Conservation (phyloP, 1,140 invertebrate species). For the Heliconius eleuchia region DNA sequence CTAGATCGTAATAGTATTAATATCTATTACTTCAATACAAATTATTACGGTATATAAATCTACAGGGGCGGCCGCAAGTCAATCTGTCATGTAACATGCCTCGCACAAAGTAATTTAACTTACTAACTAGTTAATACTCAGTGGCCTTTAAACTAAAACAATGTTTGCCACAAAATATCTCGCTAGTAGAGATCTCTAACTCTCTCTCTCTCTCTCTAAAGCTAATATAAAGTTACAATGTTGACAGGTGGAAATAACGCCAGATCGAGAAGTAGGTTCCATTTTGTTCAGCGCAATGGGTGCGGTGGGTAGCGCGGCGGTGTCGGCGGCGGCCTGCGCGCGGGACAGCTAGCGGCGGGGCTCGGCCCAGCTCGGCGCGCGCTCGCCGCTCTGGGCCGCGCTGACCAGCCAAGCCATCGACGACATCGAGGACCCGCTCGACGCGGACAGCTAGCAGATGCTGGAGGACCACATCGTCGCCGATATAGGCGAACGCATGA, state of each 20-base stretch:
- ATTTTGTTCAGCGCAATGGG: constrained; percentile 72
- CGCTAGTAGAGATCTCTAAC: background rate
- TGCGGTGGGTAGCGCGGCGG: constrained; percentile 75
- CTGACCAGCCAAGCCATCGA: constrained; percentile 42
- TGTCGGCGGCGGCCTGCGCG: constrained; percentile 67
- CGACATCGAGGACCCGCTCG: constrained; percentile 62
- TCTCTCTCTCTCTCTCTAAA: background rate
- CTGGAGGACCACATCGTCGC: constrained; percentile 74
- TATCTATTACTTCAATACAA: background rate
- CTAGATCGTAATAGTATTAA: background rate
- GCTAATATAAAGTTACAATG: background rate
- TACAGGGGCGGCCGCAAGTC: background rate
- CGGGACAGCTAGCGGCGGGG: constrained; percentile 81
- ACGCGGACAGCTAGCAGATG: constrained; percentile 80
- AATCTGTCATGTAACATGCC: constrained; percentile 9
- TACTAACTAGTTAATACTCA: background rate
- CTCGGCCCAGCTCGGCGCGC: constrained; percentile 78
- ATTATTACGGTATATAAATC: background rate
- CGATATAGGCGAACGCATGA: constrained; percentile 80
- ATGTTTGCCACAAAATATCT: background rate
- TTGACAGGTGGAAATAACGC: constrained; percentile 80
- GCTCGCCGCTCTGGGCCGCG: constrained; percentile 85
- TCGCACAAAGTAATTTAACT: constrained; percentile 15
- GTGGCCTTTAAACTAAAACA: background rate
- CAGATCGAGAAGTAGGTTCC: constrained; percentile 79